Percentiles rank a stretch among this genome's conserved stretches.
phyloP scores from a whole-genome alignment of 2,888 invertebrate species.

The Orthonychiurus folsomi region DNA sequence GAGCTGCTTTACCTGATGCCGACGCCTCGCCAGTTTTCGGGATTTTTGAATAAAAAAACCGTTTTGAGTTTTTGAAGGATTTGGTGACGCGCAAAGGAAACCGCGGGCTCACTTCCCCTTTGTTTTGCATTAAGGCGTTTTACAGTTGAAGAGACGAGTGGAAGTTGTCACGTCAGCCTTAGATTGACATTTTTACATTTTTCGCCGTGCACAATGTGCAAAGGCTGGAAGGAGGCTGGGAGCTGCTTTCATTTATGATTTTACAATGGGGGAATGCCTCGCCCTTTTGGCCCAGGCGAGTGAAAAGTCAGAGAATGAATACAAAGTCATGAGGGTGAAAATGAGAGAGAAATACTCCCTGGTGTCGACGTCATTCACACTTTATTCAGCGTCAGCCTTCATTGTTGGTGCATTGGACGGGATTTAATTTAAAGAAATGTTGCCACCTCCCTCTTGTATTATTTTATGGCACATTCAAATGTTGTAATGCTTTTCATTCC shows the following conservation, averaged over 20 bases:
- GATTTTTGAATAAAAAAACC: neutral
- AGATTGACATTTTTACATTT: neutral
- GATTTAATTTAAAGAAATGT: neutral
- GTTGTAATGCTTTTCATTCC: too few species aligned
- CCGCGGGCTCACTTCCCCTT: neutral
- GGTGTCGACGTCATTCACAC: neutral
- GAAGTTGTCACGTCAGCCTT: neutral
- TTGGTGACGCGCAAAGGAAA: neutral
- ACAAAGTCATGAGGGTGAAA: neutral
- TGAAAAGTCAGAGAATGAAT: neutral
- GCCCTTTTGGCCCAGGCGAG: too few species aligned
- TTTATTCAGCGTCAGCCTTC: neutral
- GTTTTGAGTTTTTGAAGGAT: neutral
- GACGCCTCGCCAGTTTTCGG: too few species aligned
- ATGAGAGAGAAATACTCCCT: too few species aligned
- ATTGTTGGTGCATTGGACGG: neutral
- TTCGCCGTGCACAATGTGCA: too few species aligned
- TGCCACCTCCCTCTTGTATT: neutral
- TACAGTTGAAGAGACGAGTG: neutral
- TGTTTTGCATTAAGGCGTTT: neutral
- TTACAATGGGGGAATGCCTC: too few species aligned
- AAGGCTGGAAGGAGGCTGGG: too few species aligned
- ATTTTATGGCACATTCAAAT: constrained; percentile 1
- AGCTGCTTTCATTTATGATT: constrained; percentile 2
- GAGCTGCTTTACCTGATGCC: too few species aligned